phyloP scores from a whole-genome alignment of 2,113 vertebrate genomes.

The Scartelaos histophorus region DNA sequence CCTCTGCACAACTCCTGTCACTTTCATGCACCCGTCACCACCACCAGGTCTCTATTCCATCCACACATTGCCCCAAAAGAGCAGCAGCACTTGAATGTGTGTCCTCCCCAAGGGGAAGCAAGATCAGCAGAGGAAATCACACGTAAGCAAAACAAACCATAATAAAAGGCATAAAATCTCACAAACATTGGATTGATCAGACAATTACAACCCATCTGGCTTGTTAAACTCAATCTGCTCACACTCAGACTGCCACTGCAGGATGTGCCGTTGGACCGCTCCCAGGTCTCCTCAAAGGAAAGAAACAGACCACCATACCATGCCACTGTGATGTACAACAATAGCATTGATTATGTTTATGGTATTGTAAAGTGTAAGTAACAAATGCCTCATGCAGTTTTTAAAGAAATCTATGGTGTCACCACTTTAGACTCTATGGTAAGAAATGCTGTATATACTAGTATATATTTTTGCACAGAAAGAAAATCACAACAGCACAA shows the following conservation, averaged over 20 bases:
- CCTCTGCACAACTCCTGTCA: slow-evolving; percentile 52
- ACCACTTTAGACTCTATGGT: not conserved
- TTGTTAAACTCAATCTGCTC: slow-evolving; percentile 98
- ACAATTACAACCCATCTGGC: slow-evolving; percentile 98
- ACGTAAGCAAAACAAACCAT: slow-evolving; percentile 90
- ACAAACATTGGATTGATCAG: slow-evolving; percentile 96
- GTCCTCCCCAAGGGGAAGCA: slow-evolving; percentile 70
- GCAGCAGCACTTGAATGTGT: slow-evolving; percentile 46
- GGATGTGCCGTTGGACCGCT: slow-evolving; percentile 33
- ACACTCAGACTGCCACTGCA: slow-evolving; percentile 55
- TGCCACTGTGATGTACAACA: not conserved
- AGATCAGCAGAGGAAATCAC: slow-evolving; percentile 80
- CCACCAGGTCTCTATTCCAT: slow-evolving; percentile 30
- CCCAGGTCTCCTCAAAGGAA: slow-evolving; percentile 36
- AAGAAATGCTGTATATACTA: not conserved
- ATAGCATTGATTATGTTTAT: slow-evolving; percentile 4
- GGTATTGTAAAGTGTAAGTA: not conserved
- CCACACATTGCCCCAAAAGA: slow-evolving; percentile 22
- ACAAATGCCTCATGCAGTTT: not conserved
- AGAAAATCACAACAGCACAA: not conserved
- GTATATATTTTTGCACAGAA: not conserved
- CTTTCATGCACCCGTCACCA: slow-evolving; percentile 32
- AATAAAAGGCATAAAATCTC: slow-evolving; percentile 93
- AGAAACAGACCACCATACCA: not conserved
- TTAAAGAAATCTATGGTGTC: not conserved